Evolutionary conservation across 1,140 invertebrate genomes (phyloP).

Genomic region (Semibalanus balanoides): DNA sequence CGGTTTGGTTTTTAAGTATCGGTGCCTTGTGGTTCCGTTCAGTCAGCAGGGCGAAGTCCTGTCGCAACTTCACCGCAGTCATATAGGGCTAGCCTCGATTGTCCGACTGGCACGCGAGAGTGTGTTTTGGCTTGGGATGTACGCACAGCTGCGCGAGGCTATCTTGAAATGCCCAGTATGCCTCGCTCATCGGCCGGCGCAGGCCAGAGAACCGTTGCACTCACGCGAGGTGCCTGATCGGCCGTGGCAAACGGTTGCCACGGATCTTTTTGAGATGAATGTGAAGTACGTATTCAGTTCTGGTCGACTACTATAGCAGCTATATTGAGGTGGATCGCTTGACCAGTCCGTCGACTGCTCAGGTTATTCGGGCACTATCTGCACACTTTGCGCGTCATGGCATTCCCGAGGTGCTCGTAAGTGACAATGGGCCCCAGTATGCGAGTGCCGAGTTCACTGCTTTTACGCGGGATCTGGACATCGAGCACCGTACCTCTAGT

Average conservation of each 20-base stretch:
- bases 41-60: slow-evolving; percentile 4
- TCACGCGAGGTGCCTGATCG: not conserved
- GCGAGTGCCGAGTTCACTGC: not conserved
- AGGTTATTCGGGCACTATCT: slow-evolving; percentile 16
- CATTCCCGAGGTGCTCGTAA: slow-evolving; percentile 19
- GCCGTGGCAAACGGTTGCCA: slow-evolving; percentile 8
- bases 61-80: not conserved
- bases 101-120: slow-evolving; percentile 5
- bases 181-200: not conserved
- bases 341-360: slow-evolving; percentile 8
- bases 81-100: slow-evolving; percentile 6
- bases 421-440: slow-evolving; percentile 23
- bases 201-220: not conserved
- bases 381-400: slow-evolving; percentile 19
- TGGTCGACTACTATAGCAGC: slow-evolving; percentile 21
- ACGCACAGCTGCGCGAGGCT: not conserved
- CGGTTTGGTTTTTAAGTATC: slow-evolving; percentile 8
- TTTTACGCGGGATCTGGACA: not conserved
- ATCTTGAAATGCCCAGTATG: slow-evolving; percentile 9
- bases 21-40: slow-evolving; percentile 5
- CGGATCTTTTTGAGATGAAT: slow-evolving; percentile 10
- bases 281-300: slow-evolving; percentile 11
- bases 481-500: not conserved
- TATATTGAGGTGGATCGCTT: slow-evolving; percentile 19
- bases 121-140: slow-evolving; percentile 7